These are phyloP conservation scores for Myiagra hebetior DNA, from an alignment of 2,113 vertebrate species.

Conservation along the genomic window DNA sequence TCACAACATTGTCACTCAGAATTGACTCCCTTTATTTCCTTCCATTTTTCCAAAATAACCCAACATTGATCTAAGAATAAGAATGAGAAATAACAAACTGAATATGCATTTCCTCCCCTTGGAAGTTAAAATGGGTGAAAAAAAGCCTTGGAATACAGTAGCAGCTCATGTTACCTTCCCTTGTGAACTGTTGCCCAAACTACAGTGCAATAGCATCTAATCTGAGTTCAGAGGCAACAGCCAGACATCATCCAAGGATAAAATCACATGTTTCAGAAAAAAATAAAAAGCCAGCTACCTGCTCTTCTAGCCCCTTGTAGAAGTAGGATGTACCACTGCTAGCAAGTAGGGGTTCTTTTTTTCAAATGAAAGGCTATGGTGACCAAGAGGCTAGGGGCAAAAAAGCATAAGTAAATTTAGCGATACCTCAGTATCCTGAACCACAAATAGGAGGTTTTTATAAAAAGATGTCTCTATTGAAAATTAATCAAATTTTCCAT, in stretches of 20 bases:
- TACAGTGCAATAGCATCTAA: neutral
- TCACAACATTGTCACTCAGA: conserved; percentile 7
- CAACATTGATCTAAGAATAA: neutral
- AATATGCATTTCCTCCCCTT: neutral
- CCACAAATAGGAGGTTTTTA: neutral
- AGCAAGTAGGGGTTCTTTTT: neutral
- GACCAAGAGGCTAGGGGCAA: neutral
- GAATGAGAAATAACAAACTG: neutral
- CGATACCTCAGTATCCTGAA: neutral
- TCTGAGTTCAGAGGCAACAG: neutral
- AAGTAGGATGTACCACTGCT: neutral
- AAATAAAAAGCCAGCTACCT: neutral
- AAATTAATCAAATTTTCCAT: neutral
- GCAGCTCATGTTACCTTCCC: neutral
- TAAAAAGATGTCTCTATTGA: neutral
- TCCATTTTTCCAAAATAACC: neutral
- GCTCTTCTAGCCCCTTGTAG: neutral
- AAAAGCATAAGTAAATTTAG: neutral
- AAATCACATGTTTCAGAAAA: neutral
- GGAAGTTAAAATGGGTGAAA: neutral
- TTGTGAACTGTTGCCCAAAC: neutral
- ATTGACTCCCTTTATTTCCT: conserved; percentile 4
- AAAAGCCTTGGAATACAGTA: neutral
- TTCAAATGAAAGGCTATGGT: neutral
- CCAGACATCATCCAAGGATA: neutral